Evolutionary conservation across 2,113 vertebrate genomes (phyloP).

Genomic region (Dromiciops gliroides): DNA sequence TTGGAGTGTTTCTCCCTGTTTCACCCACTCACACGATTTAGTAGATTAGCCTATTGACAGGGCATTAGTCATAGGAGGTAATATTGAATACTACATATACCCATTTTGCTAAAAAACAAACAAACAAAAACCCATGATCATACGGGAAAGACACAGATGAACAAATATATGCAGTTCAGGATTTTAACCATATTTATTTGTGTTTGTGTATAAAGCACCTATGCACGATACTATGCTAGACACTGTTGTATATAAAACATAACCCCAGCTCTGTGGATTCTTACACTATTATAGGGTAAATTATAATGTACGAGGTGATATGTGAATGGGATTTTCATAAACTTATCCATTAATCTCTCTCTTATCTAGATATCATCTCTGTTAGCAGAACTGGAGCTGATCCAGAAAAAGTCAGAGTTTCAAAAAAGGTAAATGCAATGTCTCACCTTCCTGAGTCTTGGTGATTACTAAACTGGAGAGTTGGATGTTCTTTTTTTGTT

Average conservation of each 20-base stretch:
- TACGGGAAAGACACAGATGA: not conserved
- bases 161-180: not conserved
- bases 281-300: not conserved
- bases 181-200: not conserved
- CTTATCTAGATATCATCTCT: slow-evolving; percentile 89
- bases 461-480: slow-evolving; percentile 19
- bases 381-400: slow-evolving; percentile 87
- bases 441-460: not conserved
- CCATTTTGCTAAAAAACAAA: not conserved
- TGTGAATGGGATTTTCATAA: not conserved
- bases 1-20: not conserved
- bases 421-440: slow-evolving; percentile 90
- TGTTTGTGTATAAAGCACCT: not conserved
- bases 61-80: not conserved
- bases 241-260: not conserved
- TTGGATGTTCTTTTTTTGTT: not conserved
- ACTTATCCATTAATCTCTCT: slow-evolving; percentile 2
- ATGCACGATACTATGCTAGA: not conserved
- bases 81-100: not conserved
- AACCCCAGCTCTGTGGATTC: not conserved
- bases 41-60: not conserved
- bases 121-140: not conserved
- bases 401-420: slow-evolving; percentile 79
- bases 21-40: not conserved
- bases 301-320: not conserved